phyloP scores from a whole-genome alignment of 2,113 vertebrate species.

The Ammodytes dubius region DNA sequence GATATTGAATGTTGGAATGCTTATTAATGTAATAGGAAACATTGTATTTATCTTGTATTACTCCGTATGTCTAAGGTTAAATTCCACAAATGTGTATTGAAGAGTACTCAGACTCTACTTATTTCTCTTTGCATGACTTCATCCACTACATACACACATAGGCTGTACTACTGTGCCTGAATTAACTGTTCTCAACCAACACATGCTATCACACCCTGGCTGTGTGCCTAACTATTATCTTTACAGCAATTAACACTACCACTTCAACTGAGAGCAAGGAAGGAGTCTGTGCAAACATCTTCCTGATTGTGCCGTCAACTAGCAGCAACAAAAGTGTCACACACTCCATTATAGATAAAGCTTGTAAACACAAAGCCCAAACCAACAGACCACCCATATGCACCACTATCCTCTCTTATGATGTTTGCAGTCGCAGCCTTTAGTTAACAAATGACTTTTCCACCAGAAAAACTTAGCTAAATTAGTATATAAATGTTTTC shows the following conservation, averaged over 20 bases:
- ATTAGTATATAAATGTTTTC: constrained; percentile 1
- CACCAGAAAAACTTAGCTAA: background rate
- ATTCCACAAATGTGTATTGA: too few species aligned
- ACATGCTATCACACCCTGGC: background rate
- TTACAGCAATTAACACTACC: background rate
- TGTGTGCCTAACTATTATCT: background rate
- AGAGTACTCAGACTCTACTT: too few species aligned
- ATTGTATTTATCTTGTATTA: too few species aligned
- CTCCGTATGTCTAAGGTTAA: too few species aligned
- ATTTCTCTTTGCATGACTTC: background rate
- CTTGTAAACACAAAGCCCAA: background rate
- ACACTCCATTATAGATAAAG: constrained; percentile 4
- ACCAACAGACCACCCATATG: background rate
- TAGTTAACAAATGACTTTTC: background rate
- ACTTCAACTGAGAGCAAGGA: constrained; percentile 15
- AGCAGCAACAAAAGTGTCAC: background rate
- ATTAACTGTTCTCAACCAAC: background rate
- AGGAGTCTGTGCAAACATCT: background rate
- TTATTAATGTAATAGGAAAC: too few species aligned
- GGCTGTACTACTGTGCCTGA: background rate
- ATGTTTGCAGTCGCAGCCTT: background rate
- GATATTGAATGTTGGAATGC: too few species aligned
- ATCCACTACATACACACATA: background rate
- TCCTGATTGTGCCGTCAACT: constrained; percentile 5
- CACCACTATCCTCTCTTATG: background rate